These are phyloP conservation scores for Drosophila pegasa DNA, from an alignment of 2,888 invertebrate genomes.

Conservation along the genomic window DNA sequence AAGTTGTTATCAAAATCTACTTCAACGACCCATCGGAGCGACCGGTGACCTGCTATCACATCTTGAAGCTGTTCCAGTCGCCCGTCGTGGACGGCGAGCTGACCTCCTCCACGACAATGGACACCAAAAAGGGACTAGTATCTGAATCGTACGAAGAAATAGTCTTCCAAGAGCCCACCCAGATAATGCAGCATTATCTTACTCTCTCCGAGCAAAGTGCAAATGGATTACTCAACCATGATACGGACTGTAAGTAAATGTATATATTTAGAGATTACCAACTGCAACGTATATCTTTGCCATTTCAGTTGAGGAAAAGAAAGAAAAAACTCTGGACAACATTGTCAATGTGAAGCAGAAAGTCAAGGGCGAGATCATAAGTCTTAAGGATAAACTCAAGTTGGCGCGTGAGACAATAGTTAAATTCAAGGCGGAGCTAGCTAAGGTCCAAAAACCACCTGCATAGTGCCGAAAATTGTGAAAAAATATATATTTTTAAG, in stretches of 20 bases:
- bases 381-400: slow-evolving; percentile 93
- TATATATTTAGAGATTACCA: background rate
- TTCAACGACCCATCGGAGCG: slow-evolving; percentile 97
- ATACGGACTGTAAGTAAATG: slow-evolving; percentile 58
- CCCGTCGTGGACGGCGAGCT: slow-evolving; percentile 86
- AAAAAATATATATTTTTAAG: slow-evolving; percentile 7
- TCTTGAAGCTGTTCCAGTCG: slow-evolving; percentile 96
- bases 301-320: slow-evolving; percentile 94
- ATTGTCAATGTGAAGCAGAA: slow-evolving; percentile 92
- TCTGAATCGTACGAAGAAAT: slow-evolving; percentile 98
- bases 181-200: slow-evolving; percentile 93
- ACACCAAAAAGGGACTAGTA: slow-evolving; percentile 90
- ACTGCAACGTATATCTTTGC: background rate
- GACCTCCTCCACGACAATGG: slow-evolving; percentile 78
- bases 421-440: slow-evolving; percentile 92
- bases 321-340: slow-evolving; percentile 91
- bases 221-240: slow-evolving; percentile 51
- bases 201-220: slow-evolving; percentile 88
- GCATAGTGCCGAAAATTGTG: slow-evolving; percentile 21
- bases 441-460: slow-evolving; percentile 83
- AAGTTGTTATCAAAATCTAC: slow-evolving; percentile 98
- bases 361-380: slow-evolving; percentile 92
- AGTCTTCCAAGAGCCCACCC: slow-evolving; percentile 95
- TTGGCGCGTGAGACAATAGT: slow-evolving; percentile 94
- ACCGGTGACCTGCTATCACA: slow-evolving; percentile 97